Evolutionary conservation across 2,888 invertebrate genomes (phyloP).

Genomic region (Acanthococcus lagerstroemiae): DNA sequence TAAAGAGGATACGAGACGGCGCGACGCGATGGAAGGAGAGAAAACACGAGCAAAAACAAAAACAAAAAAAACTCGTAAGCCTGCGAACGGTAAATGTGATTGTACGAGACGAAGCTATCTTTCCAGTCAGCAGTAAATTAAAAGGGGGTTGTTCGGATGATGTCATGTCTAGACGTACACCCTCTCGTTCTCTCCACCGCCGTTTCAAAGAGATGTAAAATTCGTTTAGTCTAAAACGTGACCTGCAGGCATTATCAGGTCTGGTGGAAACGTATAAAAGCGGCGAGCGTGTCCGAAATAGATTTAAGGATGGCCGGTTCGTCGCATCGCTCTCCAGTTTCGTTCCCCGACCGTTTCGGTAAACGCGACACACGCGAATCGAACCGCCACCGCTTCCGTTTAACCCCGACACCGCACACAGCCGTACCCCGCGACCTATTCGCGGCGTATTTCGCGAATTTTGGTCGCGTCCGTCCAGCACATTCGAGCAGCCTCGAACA

Average conservation of each 20-base stretch:
- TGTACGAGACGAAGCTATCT: conserved; percentile 4
- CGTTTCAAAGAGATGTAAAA: not conserved
- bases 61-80: not conserved
- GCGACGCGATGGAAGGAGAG: too few relatives aligned
- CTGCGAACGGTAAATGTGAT: not conserved
- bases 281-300: not conserved
- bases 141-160: conserved; percentile 15
- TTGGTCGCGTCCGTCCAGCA: too few relatives aligned
- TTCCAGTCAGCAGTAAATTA: conserved; percentile 11
- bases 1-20: too few relatives aligned
- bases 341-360: not conserved
- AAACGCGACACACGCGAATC: too few relatives aligned
- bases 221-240: conserved; percentile 17
- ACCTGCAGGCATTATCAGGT: conserved; percentile 4
- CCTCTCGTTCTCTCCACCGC: conserved; percentile 5
- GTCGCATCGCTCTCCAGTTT: not conserved
- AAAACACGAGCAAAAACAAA: not conserved
- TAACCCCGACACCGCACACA: too few relatives aligned
- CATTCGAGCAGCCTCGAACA: too few relatives aligned
- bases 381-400: too few relatives aligned
- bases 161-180: conserved; percentile 17
- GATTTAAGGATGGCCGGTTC: not conserved
- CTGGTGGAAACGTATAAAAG: not conserved
- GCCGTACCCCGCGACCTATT: too few relatives aligned
- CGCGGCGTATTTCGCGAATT: too few relatives aligned